phyloP scores from a whole-genome alignment of 2,797 vertebrate species.

The Rhynchotus rufescens region DNA sequence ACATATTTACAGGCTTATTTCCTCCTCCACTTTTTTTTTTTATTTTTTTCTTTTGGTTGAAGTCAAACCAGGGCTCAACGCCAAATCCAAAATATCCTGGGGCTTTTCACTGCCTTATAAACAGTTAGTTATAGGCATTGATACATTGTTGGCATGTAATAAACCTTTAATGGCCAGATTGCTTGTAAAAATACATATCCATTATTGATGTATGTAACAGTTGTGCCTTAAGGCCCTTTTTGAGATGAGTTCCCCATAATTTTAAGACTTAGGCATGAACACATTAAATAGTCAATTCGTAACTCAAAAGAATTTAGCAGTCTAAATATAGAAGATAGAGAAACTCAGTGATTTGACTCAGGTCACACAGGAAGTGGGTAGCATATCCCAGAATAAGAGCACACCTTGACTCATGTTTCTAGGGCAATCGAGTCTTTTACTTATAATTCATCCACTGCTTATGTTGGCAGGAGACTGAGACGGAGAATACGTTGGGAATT shows the following conservation, averaged over 20 bases:
- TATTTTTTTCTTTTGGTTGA: background rate
- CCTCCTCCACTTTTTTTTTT: background rate
- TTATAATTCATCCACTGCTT: background rate
- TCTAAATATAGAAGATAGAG: background rate
- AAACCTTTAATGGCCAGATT: constrained; percentile 59
- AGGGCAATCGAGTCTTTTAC: background rate
- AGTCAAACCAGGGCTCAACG: constrained; percentile 19
- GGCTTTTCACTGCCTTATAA: constrained; percentile 59
- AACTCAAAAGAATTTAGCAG: background rate
- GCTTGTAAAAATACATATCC: constrained; percentile 62
- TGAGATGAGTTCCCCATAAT: background rate
- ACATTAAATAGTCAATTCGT: background rate
- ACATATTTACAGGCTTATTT: constrained; percentile 13
- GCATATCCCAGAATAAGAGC: background rate
- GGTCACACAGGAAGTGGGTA: background rate
- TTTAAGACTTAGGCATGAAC: background rate
- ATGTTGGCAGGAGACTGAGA: background rate
- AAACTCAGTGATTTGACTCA: background rate
- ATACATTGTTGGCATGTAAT: constrained; percentile 55
- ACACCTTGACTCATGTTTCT: background rate
- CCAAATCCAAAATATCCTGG: constrained; percentile 14
- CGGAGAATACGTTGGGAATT: background rate
- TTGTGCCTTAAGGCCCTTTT: constrained; percentile 11
- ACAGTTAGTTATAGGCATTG: constrained; percentile 58
- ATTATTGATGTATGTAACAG: constrained; percentile 32